These are phyloP conservation scores for Apomyelois bistriatella DNA, from an alignment of 2,888 invertebrate genomes.

Conservation along the genomic window DNA sequence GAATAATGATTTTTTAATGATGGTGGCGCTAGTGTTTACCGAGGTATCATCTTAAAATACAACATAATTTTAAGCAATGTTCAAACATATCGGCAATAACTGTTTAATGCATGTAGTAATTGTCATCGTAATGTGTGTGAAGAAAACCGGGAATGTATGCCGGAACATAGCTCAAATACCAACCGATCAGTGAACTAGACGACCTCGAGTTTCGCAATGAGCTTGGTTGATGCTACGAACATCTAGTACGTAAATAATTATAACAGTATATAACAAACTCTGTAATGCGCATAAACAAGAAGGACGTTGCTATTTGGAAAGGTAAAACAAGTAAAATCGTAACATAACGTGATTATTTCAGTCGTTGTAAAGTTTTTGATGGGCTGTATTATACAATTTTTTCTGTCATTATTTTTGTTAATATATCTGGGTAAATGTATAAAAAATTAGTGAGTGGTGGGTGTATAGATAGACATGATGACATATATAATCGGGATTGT, in stretches of 20 bases:
- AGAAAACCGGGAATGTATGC: not conserved
- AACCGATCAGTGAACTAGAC: slow-evolving; percentile 21
- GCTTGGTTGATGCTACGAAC: slow-evolving; percentile 14
- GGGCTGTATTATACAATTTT: not conserved
- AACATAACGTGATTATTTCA: not conserved
- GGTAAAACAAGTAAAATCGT: not conserved
- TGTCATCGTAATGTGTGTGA: not conserved
- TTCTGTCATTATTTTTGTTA: not conserved
- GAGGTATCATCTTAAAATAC: no score
- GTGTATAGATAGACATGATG: no score
- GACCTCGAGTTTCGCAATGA: slow-evolving; percentile 34
- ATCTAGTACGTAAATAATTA: slow-evolving; percentile 3
- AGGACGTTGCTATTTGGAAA: not conserved
- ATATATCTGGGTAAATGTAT: no score
- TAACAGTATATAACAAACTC: not conserved
- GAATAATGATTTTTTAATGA: no score
- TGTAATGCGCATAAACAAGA: not conserved
- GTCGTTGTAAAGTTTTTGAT: not conserved
- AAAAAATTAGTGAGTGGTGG: no score
- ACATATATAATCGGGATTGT: no score
- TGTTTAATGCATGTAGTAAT: no score
- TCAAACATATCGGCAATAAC: no score
- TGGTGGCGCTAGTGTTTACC: no score
- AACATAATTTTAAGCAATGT: no score
- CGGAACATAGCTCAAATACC: slow-evolving; percentile 15